Evolutionary conservation across 2,888 invertebrate species (phyloP).

Genomic region (Acrocera orbiculus): DNA sequence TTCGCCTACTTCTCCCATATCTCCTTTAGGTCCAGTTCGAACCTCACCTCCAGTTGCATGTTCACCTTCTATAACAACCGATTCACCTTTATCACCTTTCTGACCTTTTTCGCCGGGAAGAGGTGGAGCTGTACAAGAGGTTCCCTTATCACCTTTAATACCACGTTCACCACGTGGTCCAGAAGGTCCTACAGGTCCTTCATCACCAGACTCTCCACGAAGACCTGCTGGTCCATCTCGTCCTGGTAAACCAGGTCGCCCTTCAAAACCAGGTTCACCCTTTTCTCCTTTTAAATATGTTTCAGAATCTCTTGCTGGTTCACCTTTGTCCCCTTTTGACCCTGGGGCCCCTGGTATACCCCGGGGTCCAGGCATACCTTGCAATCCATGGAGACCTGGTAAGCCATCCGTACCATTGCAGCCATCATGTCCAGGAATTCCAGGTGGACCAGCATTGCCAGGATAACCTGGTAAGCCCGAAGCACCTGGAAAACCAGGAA

Average conservation of each 20-base stretch:
- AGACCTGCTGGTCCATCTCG: constrained; percentile 38
- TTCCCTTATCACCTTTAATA: constrained; percentile 50
- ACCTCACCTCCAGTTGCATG: constrained; percentile 4
- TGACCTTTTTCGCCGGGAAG: constrained; percentile 38
- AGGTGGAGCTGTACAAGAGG: constrained; percentile 32
- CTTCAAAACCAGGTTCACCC: constrained; percentile 46
- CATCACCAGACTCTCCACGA: constrained; percentile 51
- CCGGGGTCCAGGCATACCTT: constrained; percentile 57
- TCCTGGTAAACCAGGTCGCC: constrained; percentile 24
- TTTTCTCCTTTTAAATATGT: constrained; percentile 62
- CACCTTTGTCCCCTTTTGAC: constrained; percentile 55
- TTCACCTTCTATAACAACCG: constrained; percentile 15
- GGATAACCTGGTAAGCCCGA: constrained; percentile 29
- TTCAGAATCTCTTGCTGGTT: constrained; percentile 40
- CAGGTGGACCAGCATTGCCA: constrained; percentile 44
- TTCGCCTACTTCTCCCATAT: constrained; percentile 31
- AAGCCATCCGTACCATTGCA: constrained; percentile 90
- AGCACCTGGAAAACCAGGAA: constrained; percentile 69
- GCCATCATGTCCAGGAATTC: constrained; percentile 75
- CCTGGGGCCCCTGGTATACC: constrained; percentile 39
- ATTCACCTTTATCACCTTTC: constrained; percentile 44
- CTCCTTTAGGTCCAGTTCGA: constrained; percentile 23
- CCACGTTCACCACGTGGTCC: constrained; percentile 68
- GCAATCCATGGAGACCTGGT: constrained; percentile 49
- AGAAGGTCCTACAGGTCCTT: constrained; percentile 22